Base-by-base conservation (phyloP, 2,888 invertebrate genomes). In the Philereme transversata region DNA sequence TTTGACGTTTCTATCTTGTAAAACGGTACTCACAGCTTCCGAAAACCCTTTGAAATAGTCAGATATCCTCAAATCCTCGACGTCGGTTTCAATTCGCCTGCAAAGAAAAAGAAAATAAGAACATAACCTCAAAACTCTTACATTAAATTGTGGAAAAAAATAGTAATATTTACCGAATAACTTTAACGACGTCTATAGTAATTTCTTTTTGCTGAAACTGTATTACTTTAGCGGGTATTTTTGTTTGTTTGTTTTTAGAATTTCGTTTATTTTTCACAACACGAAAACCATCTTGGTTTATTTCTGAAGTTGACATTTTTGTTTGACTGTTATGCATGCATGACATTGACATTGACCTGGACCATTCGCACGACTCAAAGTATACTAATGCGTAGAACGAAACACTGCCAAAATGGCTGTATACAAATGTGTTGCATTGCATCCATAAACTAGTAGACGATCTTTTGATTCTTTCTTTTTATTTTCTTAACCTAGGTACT, bases 221-320 rank as follows among this genome's bases (percentile, higher is more conserved):
- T 43, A 58, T 49, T 6, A 70, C 63, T 68, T 77, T 81, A 3
- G 58, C 51, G 22, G 86, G 82, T 68, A 87, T 74, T 80, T 76
- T 84, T 0, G 82, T 83, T 44, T 76, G 76, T 76, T 84, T 87
- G 64, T 79, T 82, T 81, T 82, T 90, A 35, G 74, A 74, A 65
- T 73, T 76, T 51, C 84, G 82, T 74, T 88, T 90, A 22, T 82
- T 78, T 74, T 81, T 81, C 57, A 91, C 86, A 76, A 84, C 72
- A 79, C 82, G 82, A 82, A 92, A 92, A 63, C 90, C 91, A 82
- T 92, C 90, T 56, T 71, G 77, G 68, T 91, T 90, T 59, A 82
- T 53, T 71, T 78, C 71, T 8, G 69, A 62, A 69, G 81, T 87
- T 89, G 89, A 87, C 90, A 90, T 90, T 84, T 62, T 64, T 52